These are phyloP conservation scores for Xanthia togata DNA, from an alignment of 2,888 invertebrate species.

Conservation along the genomic window DNA sequence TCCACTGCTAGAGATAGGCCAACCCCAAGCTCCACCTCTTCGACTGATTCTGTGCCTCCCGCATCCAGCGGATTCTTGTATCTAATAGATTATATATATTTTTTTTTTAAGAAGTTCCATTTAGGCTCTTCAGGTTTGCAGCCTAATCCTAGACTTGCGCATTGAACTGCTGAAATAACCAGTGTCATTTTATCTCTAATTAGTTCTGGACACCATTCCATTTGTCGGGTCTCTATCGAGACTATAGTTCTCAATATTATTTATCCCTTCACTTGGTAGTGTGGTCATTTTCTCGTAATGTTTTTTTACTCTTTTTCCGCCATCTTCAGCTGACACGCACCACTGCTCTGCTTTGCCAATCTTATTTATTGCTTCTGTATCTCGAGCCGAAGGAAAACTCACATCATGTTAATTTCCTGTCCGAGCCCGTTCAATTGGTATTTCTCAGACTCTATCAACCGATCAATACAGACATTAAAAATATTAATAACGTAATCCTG, in stretches of 20 bases:
- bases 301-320: conserved; percentile 82
- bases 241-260: conserved; percentile 25
- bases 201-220: background rate
- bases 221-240: background rate
- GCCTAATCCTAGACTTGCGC: background rate
- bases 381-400: conserved; percentile 83
- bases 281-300: conserved; percentile 57
- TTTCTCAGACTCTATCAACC: conserved; percentile 59
- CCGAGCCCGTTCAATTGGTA: conserved; percentile 69
- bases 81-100: background rate
- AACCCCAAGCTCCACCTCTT: no score
- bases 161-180: background rate
- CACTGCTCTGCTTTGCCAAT: conserved; percentile 82
- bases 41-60: no score
- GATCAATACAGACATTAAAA: conserved; percentile 62
- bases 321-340: conserved; percentile 70
- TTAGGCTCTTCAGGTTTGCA: background rate
- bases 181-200: background rate
- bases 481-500: conserved; percentile 54
- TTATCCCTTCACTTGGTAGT: conserved; percentile 45
- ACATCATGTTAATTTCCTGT: conserved; percentile 89
- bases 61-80: background rate
- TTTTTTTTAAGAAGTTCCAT: no score
- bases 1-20: no score
- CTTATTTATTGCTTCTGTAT: conserved; percentile 86